Evolutionary conservation across 2,113 vertebrate species (phyloP), one percentile per base, ranked within the genome.

Genomic region (Limnothrissa miodon): DNA sequence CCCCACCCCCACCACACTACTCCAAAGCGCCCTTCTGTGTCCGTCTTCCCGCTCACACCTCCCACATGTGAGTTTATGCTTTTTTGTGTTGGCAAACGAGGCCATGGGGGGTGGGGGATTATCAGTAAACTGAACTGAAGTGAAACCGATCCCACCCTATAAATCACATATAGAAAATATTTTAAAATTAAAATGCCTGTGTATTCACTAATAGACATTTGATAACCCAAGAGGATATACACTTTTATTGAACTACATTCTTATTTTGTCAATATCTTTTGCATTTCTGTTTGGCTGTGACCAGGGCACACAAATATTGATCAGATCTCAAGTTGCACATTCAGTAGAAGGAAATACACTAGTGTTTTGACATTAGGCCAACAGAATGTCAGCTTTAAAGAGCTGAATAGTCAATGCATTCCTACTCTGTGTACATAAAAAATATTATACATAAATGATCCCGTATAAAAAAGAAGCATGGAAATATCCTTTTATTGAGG

Each of bases 71-170:
- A 83, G n/a, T 39, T 83, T 79, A 39, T 82, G 82, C 23, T 82
- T 85, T 89, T 88, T 84, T 90, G 83, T 86, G 51, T 82, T 85
- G 85, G 80, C 1, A 5, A 86, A 87, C 87, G 91, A 92, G 91
- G 90, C 91, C 90, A 91, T 81, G 83, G 81, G 59, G 6, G 56
- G n/a, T n/a, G n/a, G n/a, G n/a, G n/a, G n/a, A n/a, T n/a, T n/a
- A n/a, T n/a, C n/a, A n/a, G 21, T 19, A 53, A 53, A 56, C 51
- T 23, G 51, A 19, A 56, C 46, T 48, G 46, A 48, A 48, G 46
- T n/a, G n/a, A n/a, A n/a, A n/a, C n/a, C n/a, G n/a, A n/a, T n/a
- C 46, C 46, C 46, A 48, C 51, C 23, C 51, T 6, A 56, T 56
- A 56, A 56, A 56, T 56, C 51, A 56, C 23, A 23, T 56, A 23